Conservation (phyloP, 2,797 vertebrate species). For the Pseudopleuronectes americanus region DNA sequence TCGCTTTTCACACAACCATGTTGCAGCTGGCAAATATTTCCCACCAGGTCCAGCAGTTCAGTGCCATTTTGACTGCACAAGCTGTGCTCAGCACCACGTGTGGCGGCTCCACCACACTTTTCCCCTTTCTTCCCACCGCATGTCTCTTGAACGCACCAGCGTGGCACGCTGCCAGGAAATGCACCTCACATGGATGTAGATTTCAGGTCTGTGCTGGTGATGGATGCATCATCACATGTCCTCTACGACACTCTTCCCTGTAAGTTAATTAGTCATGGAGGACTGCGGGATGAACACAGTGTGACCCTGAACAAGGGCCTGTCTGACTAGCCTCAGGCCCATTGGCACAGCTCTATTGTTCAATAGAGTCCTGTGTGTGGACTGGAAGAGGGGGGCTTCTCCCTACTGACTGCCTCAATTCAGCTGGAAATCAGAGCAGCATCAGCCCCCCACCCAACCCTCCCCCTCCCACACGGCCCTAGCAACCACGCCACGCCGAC, state of each 20-base stretch:
- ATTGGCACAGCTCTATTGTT: conserved; percentile 83
- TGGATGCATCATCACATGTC: conserved; percentile 77
- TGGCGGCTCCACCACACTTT: conserved; percentile 48
- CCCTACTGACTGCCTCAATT: conserved; percentile 83
- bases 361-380: conserved; percentile 81
- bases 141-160: conserved; percentile 43
- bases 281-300: conserved; percentile 79
- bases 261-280: conserved; percentile 85
- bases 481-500: conserved; percentile 86
- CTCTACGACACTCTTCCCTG: conserved; percentile 74
- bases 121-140: conserved; percentile 25
- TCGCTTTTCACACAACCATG: conserved; percentile 54
- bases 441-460: conserved; percentile 62
- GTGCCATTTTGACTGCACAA: conserved; percentile 61
- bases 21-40: conserved; percentile 60
- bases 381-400: conserved; percentile 74
- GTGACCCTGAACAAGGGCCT: conserved; percentile 82
- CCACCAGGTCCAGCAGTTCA: conserved; percentile 59
- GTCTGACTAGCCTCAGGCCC: conserved; percentile 82
- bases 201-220: conserved; percentile 64
- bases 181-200: conserved; percentile 69
- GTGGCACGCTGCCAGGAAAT: conserved; percentile 60
- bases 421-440: conserved; percentile 84
- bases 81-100: conserved; percentile 52
- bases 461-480: conserved; percentile 75